Conservation (phyloP, 2,888 invertebrate genomes). For the Eilema griseolum region DNA sequence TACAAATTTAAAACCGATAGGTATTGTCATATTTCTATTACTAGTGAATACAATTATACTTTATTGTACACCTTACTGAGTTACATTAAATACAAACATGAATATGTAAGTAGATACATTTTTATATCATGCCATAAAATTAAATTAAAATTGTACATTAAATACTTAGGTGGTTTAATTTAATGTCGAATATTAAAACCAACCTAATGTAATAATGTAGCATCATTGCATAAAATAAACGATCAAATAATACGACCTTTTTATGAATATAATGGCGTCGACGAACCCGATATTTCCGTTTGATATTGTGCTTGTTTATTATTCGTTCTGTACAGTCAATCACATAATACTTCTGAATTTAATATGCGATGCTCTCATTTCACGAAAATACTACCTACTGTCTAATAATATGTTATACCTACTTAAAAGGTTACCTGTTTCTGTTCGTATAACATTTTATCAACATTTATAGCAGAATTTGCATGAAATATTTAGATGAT, state of each 20-base stretch:
- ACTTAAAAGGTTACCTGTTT: background rate
- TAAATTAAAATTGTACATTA: slow-evolving; percentile 23
- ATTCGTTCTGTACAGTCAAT: slow-evolving; percentile 65
- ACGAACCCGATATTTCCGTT: slow-evolving; percentile 81
- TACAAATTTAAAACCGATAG: background rate
- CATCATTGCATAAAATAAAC: slow-evolving; percentile 43
- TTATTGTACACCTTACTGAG: background rate
- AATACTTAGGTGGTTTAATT: background rate
- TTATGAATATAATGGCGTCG: slow-evolving; percentile 75
- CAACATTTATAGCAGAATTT: background rate
- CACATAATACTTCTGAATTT: slow-evolving; percentile 51
- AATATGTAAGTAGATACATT: background rate
- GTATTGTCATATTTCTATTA: background rate
- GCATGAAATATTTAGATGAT: too few species aligned
- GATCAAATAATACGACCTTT: slow-evolving; percentile 68
- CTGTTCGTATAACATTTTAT: background rate
- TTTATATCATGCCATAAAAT: background rate
- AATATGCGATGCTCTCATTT: background rate
- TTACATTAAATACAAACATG: background rate
- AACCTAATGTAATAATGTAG: slow-evolving; percentile 17
- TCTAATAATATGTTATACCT: background rate
- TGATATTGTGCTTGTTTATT: slow-evolving; percentile 72
- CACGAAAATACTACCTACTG: background rate
- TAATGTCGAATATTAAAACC: slow-evolving; percentile 13
- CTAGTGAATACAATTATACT: background rate